Conservation (phyloP, 2,113 vertebrate species). For the Leucopsar rothschildi region DNA sequence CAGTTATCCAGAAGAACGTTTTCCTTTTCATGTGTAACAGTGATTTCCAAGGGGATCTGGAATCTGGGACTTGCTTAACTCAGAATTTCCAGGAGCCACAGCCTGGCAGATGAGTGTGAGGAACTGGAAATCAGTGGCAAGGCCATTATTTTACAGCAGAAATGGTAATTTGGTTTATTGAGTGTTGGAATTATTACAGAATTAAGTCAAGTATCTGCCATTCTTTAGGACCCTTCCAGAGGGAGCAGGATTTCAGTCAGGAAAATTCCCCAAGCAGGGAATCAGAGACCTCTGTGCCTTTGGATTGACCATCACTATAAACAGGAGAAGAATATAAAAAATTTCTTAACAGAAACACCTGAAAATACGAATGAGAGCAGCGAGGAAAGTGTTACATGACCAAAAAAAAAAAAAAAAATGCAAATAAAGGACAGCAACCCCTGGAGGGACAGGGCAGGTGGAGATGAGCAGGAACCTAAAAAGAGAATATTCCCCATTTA, state of each 20-base stretch:
- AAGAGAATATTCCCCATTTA: neutral
- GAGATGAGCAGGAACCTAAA: neutral
- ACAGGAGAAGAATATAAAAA: neutral
- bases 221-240: neutral
- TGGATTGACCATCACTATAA: neutral
- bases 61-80: neutral
- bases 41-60: neutral
- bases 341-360: neutral
- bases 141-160: neutral
- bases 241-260: neutral
- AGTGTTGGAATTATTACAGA: neutral
- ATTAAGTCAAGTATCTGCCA: neutral
- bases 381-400: rapidly evolving
- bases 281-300: neutral
- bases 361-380: neutral
- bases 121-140: neutral
- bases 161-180: neutral
- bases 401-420: neutral
- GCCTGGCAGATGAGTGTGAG: neutral
- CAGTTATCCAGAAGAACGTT: neutral
- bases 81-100: neutral
- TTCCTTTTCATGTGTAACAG: neutral
- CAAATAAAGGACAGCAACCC: neutral
- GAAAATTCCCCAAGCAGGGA: neutral
- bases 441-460: neutral